Evolutionary conservation across 2,888 invertebrate genomes (phyloP).

Genomic region (Scaeva pyrastri): DNA sequence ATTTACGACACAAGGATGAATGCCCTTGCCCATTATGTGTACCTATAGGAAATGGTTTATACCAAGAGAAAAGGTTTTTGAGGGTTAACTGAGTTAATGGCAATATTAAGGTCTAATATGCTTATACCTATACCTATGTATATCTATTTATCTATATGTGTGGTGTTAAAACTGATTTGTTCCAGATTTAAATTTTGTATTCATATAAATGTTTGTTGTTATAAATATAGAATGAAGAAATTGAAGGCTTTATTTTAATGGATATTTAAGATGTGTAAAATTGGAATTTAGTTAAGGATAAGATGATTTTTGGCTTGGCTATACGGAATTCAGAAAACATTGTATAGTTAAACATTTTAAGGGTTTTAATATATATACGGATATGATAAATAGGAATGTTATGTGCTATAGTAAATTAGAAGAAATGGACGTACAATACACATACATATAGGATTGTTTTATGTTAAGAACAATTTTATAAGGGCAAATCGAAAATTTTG

Average conservation of each 20-base stretch:
- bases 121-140: too few species aligned
- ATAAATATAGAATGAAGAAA: background rate
- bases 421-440: background rate
- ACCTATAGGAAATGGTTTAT: background rate
- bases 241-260: constrained; percentile 24
- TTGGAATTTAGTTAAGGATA: background rate
- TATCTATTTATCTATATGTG: background rate
- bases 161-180: constrained; percentile 14
- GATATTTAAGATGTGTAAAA: constrained; percentile 27
- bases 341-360: background rate
- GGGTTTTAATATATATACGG: background rate
- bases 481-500: background rate
- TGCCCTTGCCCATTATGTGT: constrained; percentile 22
- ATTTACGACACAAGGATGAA: constrained; percentile 18
- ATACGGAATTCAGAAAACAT: too few species aligned
- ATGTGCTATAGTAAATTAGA: background rate
- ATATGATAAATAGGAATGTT: background rate
- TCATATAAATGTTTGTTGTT: background rate
- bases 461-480: background rate
- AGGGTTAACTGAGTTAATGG: constrained; percentile 18
- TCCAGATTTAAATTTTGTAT: background rate
- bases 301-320: background rate
- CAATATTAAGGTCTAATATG: background rate
- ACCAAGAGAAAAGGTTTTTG: background rate
- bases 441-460: background rate